A percentile compares a stretch with the other conserved stretches of the same genome.
These are phyloP conservation scores for Drosophila pegasa DNA, from an alignment of 2,888 invertebrate genomes.

Conservation along the genomic window DNA sequence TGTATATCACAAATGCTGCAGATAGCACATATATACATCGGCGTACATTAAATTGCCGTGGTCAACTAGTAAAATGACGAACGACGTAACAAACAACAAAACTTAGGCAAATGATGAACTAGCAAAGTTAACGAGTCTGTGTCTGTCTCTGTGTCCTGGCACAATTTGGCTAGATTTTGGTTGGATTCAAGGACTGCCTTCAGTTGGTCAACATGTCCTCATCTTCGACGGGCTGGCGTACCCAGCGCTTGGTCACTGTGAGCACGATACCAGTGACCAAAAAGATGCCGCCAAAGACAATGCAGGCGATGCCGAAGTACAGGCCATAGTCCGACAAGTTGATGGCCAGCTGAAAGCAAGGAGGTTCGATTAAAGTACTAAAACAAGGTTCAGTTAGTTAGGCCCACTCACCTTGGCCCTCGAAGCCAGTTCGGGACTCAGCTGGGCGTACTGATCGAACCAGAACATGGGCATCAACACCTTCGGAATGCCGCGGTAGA, in stretches of 20 bases:
- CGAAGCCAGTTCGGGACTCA: constrained; percentile 87
- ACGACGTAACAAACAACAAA: constrained; percentile 34
- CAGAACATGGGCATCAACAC: constrained; percentile 90
- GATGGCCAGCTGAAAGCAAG: constrained; percentile 73
- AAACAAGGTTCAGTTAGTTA: no score
- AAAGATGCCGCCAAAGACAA: constrained; percentile 75
- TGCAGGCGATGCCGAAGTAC: constrained; percentile 77
- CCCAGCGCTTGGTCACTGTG: constrained; percentile 82
- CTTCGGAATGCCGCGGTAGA: constrained; percentile 86
- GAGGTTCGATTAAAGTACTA: not conserved
- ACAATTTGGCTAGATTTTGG: constrained; percentile 62
- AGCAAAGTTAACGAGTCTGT: constrained; percentile 41
- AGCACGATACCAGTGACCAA: constrained; percentile 77
- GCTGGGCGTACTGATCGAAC: constrained; percentile 89
- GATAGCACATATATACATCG: constrained; percentile 13
- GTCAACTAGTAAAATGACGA: constrained; percentile 30
- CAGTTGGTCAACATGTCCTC: constrained; percentile 77
- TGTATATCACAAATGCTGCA: constrained; percentile 44
- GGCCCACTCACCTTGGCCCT: constrained; percentile 75
- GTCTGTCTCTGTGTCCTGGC: constrained; percentile 48
- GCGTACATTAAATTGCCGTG: constrained; percentile 1
- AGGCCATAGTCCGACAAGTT: constrained; percentile 79
- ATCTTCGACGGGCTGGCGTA: constrained; percentile 70
- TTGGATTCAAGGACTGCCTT: not conserved
- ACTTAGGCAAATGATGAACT: constrained; percentile 56